A percentile compares a stretch with the other conserved stretches of the same genome.
Conservation (phyloP, 2,888 invertebrate species). For the Icerya purchasi region DNA sequence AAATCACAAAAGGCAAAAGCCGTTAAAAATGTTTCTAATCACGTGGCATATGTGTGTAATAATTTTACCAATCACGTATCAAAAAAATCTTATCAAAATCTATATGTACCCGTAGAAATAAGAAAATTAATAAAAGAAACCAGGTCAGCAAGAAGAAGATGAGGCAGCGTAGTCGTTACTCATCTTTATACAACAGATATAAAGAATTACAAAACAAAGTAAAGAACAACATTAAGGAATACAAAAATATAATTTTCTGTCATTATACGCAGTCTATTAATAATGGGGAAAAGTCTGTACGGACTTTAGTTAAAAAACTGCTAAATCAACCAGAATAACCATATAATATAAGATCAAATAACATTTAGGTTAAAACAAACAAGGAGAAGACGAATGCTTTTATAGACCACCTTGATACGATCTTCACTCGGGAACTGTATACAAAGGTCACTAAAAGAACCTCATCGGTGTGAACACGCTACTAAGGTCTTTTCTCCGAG, state of each 20-base stretch:
- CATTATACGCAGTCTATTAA: background rate
- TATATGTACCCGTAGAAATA: background rate
- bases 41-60: background rate
- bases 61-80: background rate
- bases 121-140: background rate
- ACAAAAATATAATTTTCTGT: background rate
- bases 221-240: background rate
- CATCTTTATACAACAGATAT: background rate
- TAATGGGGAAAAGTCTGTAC: background rate
- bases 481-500: background rate
- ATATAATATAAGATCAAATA: background rate
- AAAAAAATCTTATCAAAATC: background rate
- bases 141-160: background rate
- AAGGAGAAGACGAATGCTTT: background rate
- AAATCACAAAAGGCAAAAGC: background rate
- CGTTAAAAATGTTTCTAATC: background rate
- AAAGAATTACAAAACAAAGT: background rate
- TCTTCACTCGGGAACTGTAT: background rate
- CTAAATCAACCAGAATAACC: background rate
- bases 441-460: background rate
- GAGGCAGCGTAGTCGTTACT: background rate
- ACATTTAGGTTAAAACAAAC: background rate
- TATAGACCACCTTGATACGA: background rate
- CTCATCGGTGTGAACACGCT: background rate
- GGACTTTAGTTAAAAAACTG: background rate